Base-by-base conservation (phyloP, 2,113 vertebrate species). In the Pungitius pungitius region DNA sequence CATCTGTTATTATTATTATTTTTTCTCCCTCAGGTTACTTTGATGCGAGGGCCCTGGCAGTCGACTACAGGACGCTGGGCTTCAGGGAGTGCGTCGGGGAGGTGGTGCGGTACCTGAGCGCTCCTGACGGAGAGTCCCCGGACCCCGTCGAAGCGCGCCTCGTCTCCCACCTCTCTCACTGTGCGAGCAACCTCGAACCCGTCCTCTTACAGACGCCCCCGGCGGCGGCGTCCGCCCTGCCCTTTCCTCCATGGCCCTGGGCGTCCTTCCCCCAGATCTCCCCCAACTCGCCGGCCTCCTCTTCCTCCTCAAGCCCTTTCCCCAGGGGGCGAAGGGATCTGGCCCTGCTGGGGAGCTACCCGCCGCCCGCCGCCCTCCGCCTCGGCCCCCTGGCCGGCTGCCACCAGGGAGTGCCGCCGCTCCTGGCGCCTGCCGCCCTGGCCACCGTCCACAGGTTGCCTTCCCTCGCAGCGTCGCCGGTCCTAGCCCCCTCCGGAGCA, bases 21-120 rank as follows among this genome's bases (percentile, higher is more conserved):
- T 73, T 73, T 84, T 85, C 27, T 39, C 85, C 86, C 68, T 52
- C 89, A 98, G 97, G 97, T 65, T 97, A 96, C 90, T 93, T 97
- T 73, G 96, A 99, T 17, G 95, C 96, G 6, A 94, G 95, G 40
- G 95, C 95, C 45, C 88, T 99, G 81, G 97, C 97, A 0, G 94
- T 97, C 8, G 97, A 99, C 91, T 98, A 97, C 93, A 92, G 97
- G 40, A 97, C 95, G n/a, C 93, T 99, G 8, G 97, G 97, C 24
- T 98, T 98, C 78, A 95, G 96, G 2, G 96, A 99, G 72, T 98
- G 97, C 3, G 95, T 99, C 64, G 96, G 96, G 0, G 97, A 99
- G 54, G 97, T 99, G 57, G 94, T 96, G 78, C 94, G 96, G 81
- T 99, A 97, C 89, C 93, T 99, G 86, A 95, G 95, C 43, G 86